Base-by-base conservation (phyloP, 2,113 vertebrate species). In the Ceyx melanurus region DNA sequence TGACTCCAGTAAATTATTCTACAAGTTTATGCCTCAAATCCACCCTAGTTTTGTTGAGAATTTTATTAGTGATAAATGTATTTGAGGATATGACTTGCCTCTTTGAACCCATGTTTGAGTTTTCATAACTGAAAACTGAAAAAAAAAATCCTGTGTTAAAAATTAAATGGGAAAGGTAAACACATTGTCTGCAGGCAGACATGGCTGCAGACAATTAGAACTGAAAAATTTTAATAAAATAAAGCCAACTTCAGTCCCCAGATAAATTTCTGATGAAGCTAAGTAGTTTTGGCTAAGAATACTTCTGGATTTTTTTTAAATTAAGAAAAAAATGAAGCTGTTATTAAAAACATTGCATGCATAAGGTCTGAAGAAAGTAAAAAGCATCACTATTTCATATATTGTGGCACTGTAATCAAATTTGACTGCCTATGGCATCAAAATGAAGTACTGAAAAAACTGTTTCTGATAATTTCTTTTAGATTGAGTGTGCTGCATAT, bases 31-130 rank as follows among this genome's bases (percentile, higher is more conserved):
- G 33, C 46, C 26, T 93, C 33, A 89, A 51, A 62, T 60, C 22
- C 67, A 74, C 16, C 5, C 22, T 13, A 21, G 31, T 40, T 64
- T 15, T 51, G 33, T 70, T 42, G 85, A 88, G 42, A 82, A 53
- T 91, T 87, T 89, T 82, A 40, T 76, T 93, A 85, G 37, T 77
- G 81, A 82, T 82, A 75, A 90, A 91, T 87, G 53, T 16, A 43
- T 62, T 80, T 66, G 74, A 43, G 84, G 35, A 53, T 58, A 42
- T 43, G 35, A 50, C 48, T 73, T 84, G 61, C 62, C 50, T 79
- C 54, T 83, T 81, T 92, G 82, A 94, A 89, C n/a, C 16, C 16
- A 5, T 15, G 6, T 35, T 68, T 64, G 13, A 60, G 4, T 67
- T 89, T 89, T 85, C 33, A 17, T 46, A 77, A 29, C 35, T 71